These are phyloP conservation scores for Tolypeutes matacus DNA, from an alignment of 2,797 vertebrate species.

Conservation along the genomic window DNA sequence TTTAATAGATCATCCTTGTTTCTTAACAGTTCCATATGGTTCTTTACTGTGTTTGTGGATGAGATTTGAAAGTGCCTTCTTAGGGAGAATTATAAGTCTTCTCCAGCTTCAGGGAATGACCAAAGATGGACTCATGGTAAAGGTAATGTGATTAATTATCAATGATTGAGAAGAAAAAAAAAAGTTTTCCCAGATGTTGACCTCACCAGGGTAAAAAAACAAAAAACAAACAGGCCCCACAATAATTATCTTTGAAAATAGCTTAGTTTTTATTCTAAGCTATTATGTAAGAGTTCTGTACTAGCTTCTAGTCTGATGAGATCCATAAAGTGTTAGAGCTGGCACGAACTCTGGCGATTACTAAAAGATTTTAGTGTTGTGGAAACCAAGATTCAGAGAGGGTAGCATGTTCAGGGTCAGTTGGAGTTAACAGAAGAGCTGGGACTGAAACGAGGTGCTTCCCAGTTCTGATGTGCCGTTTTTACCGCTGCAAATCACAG, in stretches of 20 bases:
- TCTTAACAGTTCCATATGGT: background rate
- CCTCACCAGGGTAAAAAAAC: background rate
- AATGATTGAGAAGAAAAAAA: background rate
- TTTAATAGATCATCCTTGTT: background rate
- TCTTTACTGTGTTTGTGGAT: background rate
- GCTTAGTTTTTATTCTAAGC: constrained; percentile 65
- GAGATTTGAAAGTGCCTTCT: background rate
- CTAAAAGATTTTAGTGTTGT: constrained; percentile 10
- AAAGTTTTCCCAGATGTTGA: constrained; percentile 60
- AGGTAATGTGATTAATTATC: constrained; percentile 46
- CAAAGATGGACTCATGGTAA: background rate
- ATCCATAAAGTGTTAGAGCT: constrained; percentile 3
- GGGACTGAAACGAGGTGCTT: background rate
- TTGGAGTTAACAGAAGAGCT: background rate
- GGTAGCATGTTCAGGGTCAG: constrained; percentile 56
- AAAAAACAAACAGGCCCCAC: background rate
- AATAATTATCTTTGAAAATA: constrained; percentile 68
- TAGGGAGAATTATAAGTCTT: background rate
- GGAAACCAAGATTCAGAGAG: constrained; percentile 46
- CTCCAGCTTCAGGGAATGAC: constrained; percentile 24
- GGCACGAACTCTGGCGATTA: background rate
- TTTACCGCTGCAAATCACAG: background rate
- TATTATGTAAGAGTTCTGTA: background rate
- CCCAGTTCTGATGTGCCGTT: background rate
- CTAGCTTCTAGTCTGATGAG: constrained; percentile 55